These are phyloP conservation scores for Tichodroma muraria DNA, from an alignment of 2,113 vertebrate species.

Conservation along the genomic window DNA sequence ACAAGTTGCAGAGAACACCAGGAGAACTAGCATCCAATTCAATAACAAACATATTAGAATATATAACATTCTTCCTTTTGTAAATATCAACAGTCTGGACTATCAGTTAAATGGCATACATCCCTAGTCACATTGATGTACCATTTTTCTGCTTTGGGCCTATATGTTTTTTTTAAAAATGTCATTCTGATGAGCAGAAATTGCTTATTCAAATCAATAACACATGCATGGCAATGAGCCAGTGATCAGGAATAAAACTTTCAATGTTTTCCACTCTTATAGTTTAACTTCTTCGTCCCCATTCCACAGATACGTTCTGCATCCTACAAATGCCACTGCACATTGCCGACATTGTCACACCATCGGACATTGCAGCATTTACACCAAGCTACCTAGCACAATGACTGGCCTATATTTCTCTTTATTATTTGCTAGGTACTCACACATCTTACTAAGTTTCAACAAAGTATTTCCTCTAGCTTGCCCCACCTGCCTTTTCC, in stretches of 20 bases:
- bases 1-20: background rate
- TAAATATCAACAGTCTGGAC: background rate
- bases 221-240: background rate
- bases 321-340: background rate
- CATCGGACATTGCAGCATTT: background rate
- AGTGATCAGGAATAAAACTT: background rate
- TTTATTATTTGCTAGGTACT: background rate
- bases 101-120: background rate
- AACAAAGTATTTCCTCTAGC: background rate
- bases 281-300: background rate
- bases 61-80: background rate
- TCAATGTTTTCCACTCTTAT: background rate
- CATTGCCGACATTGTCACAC: background rate
- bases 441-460: background rate
- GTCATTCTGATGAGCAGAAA: background rate
- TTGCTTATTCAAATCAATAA: background rate
- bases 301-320: background rate
- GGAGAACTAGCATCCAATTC: background rate
- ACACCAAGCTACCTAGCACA: background rate
- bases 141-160: background rate
- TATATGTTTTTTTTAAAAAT: background rate
- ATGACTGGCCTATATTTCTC: background rate
- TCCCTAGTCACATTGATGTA: background rate
- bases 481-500: background rate
- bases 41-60: background rate